Conservation (phyloP, 64 coral and sea anemone species). For the Actinia equina region DNA sequence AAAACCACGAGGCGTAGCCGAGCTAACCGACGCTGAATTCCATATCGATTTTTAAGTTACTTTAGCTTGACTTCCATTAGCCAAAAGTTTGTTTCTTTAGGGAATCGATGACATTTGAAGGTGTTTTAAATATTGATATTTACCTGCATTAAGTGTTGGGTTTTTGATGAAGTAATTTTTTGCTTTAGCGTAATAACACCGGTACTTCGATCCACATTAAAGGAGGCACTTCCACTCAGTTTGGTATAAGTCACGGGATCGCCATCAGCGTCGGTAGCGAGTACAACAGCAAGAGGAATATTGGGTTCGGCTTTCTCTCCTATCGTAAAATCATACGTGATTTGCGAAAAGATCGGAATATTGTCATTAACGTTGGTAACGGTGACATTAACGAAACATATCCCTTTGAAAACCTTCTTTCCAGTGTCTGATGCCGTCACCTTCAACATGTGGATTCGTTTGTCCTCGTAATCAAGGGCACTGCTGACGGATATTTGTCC, state of each 20-base stretch:
- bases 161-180: not conserved
- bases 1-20: too few relatives aligned
- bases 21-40: too few relatives aligned
- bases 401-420: constrained; percentile 17
- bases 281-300: constrained; percentile 52
- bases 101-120: too few relatives aligned
- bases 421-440: constrained; percentile 47
- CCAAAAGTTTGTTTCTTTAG: not conserved
- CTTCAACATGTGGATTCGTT: constrained; percentile 19
- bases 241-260: constrained; percentile 20
- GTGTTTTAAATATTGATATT: not conserved
- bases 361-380: constrained; percentile 71
- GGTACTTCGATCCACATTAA: constrained; percentile 29
- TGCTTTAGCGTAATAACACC: constrained; percentile 57
- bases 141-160: constrained; percentile 46
- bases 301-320: constrained; percentile 40
- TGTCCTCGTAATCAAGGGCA: constrained; percentile 57
- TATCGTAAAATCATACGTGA: constrained; percentile 31
- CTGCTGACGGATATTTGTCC: constrained; percentile 45
- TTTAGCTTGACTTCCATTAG: too few relatives aligned
- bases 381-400: constrained; percentile 43
- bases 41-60: too few relatives aligned
- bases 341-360: constrained; percentile 22
- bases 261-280: constrained; percentile 57
- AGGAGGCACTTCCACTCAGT: constrained; percentile 39